A percentile compares a stretch with the other conserved stretches of the same genome.
Evolutionary conservation across 2,113 vertebrate genomes (phyloP).

Genomic region (Chaetodon auriga): DNA sequence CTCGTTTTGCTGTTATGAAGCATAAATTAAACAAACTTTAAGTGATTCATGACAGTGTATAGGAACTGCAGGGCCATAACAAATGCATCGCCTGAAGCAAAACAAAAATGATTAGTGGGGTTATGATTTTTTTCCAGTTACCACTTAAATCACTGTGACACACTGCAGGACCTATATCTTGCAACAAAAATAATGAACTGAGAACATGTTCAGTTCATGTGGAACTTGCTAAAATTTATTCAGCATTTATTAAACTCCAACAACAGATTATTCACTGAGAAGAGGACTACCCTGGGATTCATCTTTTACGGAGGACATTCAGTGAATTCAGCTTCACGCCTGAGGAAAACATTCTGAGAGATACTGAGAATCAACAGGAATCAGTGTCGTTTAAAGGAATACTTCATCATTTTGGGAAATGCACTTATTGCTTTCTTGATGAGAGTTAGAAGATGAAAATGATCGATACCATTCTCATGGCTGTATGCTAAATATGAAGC

Average conservation of each 20-base stretch:
- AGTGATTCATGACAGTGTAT: constrained; percentile 24
- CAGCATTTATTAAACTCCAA: constrained; percentile 1
- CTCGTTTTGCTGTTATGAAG: constrained; percentile 23
- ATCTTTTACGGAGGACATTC: not conserved
- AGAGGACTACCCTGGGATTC: constrained; percentile 6
- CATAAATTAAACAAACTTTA: constrained; percentile 47
- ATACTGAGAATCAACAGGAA: not conserved
- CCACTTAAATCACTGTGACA: constrained; percentile 51
- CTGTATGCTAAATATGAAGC: not conserved
- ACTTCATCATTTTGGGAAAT: not conserved
- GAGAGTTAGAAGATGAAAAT: not conserved
- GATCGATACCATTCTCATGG: not conserved
- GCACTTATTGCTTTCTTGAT: not conserved
- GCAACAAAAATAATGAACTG: constrained; percentile 29
- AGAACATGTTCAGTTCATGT: constrained; percentile 20
- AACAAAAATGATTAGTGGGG: constrained; percentile 53
- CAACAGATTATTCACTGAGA: constrained; percentile 6
- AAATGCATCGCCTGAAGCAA: constrained; percentile 48
- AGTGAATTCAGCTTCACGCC: not conserved
- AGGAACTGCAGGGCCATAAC: constrained; percentile 32
- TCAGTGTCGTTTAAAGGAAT: not conserved
- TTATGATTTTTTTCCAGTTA: constrained; percentile 46
- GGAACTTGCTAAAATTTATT: not conserved
- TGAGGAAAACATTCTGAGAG: not conserved
- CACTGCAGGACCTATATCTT: constrained; percentile 26